Conservation (phyloP, 2,113 vertebrate species). For the Rana temporaria region DNA sequence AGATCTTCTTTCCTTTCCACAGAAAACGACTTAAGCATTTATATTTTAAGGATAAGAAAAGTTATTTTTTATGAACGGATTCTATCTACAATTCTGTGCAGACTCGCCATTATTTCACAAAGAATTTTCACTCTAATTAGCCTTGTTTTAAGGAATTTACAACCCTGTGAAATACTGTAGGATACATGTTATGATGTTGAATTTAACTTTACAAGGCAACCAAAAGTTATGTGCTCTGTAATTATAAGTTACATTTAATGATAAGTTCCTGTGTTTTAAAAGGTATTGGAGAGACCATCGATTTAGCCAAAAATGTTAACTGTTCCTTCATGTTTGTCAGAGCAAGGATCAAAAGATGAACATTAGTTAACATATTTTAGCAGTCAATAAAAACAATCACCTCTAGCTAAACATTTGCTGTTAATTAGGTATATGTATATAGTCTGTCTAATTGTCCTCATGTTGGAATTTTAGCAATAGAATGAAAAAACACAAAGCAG, state of each 20-base stretch:
- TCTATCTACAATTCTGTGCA: constrained; percentile 25
- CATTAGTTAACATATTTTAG: constrained; percentile 54
- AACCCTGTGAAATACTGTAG: constrained; percentile 38
- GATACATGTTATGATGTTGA: constrained; percentile 53
- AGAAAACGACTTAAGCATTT: not conserved
- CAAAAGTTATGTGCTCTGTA: constrained; percentile 44
- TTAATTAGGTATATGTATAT: constrained; percentile 38
- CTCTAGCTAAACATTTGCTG: constrained; percentile 50
- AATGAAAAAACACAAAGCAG: constrained; percentile 1
- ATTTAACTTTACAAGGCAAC: constrained; percentile 53
- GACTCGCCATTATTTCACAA: constrained; percentile 25
- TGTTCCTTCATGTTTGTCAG: constrained; percentile 43
- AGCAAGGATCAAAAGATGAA: constrained; percentile 51
- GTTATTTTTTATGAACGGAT: constrained; percentile 12
- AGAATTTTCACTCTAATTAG: constrained; percentile 48
- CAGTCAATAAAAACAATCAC: constrained; percentile 52
- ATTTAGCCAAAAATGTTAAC: constrained; percentile 50
- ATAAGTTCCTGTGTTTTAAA: constrained; percentile 57
- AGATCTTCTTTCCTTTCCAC: not conserved
- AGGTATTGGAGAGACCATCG: constrained; percentile 34
- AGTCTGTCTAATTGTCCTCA: constrained; percentile 27
- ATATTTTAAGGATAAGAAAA: not conserved
- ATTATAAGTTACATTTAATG: constrained; percentile 50
- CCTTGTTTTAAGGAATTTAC: constrained; percentile 45
- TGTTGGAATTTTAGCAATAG: not conserved